Evolutionary conservation across 2,113 vertebrate species (phyloP), one percentile per base, ranked within the genome.

Genomic region (Brachyhypopomus gauderio): DNA sequence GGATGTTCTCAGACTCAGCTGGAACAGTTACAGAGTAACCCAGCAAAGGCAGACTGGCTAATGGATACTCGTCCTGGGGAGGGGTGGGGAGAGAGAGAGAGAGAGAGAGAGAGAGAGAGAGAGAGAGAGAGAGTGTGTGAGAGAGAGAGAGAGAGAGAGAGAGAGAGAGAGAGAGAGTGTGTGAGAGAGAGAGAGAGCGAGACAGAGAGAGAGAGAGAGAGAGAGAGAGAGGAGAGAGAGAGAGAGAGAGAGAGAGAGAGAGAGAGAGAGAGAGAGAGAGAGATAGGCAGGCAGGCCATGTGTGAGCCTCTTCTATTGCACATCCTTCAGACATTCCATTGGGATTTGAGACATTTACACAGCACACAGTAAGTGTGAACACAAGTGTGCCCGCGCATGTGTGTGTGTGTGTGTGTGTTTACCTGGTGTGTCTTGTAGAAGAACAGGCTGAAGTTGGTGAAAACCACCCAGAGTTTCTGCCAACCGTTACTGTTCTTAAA

Each of bases 391-490:
- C n/a, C 14, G 3, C 45, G 23, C 11, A 4, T 60, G 56, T 60
- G 20, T 77, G 19, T 69, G 25, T 36, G 19, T 55, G 11, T 27
- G 19, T 30, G 60, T 71, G 38, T 56, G 48, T 9, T 92, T 91
- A 99, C 98, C 96, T 99, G 97, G 85, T 98, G 96, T 5, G 97
- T 96, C 89, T 99, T 99, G 87, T 99, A 99, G 95, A 99, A 99
- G 92, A 99, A 99, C 87, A 99, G 94, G 77, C 97, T 98, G 94
- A 99, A 99, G 92, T 98, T 98, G 60, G 97, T 99, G 93, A 99
- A 99, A 78, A 99, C 97, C 84, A 99, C 98, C 98, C 98, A 99
- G 72, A 99, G 96, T 92, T 98, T 99, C 95, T 99, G 98, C 98
- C 98, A 99, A 59, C 98, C 98, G 0, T 98, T 99, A 92, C 97